Conservation (phyloP, 2,888 invertebrate genomes). For the Fragum whitleyi region DNA sequence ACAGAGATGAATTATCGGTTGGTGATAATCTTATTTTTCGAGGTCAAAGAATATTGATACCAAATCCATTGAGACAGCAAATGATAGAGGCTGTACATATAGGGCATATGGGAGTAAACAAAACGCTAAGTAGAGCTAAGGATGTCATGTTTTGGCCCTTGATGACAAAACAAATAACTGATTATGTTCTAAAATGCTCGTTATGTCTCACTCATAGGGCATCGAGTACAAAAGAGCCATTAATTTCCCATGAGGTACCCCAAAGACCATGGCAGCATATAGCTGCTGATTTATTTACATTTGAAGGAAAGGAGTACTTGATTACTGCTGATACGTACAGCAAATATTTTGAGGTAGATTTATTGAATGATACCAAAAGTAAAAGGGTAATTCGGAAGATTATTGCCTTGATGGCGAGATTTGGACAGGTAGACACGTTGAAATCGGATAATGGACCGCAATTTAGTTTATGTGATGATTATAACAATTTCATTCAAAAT, state of each 20-base stretch:
- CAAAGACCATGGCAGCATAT: constrained; percentile 22
- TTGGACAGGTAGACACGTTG: background rate
- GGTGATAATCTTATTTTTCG: constrained; percentile 7
- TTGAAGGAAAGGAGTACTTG: constrained; percentile 11
- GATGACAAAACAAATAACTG: constrained; percentile 6
- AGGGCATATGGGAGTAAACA: background rate
- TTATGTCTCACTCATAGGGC: constrained; percentile 1
- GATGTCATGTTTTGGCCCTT: constrained; percentile 12
- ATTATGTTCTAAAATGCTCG: background rate
- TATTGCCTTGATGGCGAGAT: background rate
- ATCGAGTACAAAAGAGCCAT: constrained; percentile 19
- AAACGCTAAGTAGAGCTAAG: background rate
- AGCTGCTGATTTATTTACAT: constrained; percentile 7
- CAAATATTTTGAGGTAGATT: constrained; percentile 20
- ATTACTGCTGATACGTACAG: constrained; percentile 22
- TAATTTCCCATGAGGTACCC: constrained; percentile 18
- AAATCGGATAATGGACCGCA: background rate
- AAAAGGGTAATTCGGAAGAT: background rate
- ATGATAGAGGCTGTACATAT: background rate
- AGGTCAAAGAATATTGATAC: constrained; percentile 19
- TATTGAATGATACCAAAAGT: background rate
- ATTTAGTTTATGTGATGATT: too few species aligned
- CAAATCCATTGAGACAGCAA: background rate
- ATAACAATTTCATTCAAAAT: too few species aligned
- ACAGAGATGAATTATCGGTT: constrained; percentile 28